Base-by-base conservation (phyloP, 2,888 invertebrate genomes). In the Harmothoe impar region DNA sequence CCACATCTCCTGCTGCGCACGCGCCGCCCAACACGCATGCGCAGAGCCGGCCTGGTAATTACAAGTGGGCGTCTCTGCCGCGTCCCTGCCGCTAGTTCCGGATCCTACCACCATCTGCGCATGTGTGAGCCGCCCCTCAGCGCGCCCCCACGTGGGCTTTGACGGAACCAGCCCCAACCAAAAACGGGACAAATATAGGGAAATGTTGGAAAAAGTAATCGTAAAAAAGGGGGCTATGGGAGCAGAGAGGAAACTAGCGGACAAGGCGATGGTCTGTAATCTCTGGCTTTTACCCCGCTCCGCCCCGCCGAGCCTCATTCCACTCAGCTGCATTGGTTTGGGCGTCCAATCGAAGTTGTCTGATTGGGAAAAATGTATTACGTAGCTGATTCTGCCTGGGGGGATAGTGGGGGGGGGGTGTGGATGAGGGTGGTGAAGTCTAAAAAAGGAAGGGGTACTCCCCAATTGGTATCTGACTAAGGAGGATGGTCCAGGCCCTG, bases 291-390 rank as follows among this genome's bases (percentile, higher is more conserved):
- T 43, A 43, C 43, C 10, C 43, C 43, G 10, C 43, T 43, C 10
- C 10, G 10, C 43, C 10, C 43, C 43, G 10, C 43, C 43, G 43
- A 7, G 43, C 3, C 43, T 43, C 43, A 43, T 43, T 43, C 62
- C 62, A 3, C 62, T 62, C 68, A 20, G 12, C 5, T n/a, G 5
- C 68, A 68, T 72, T 72, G 72, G 72, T 72, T 72, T 17, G 15
- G 3, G 29, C 29, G 72, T n/a, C 72, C 29, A 72, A 72, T 72
- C 72, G 72, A 72, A 72, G 72, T 7, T 15, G 72, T 15, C 72
- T 72, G 31, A 72, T 72, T 72, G 72, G 15, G 72, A 29, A 72
- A 72, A 72, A 72, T 72, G 31, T 29, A 72, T 72, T 72, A 72
- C 25, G 72, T 20, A 29, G 72, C 25, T 25, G 29, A 25, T 72